Base-by-base conservation (phyloP, 2,888 invertebrate species). In the Antitype chi region DNA sequence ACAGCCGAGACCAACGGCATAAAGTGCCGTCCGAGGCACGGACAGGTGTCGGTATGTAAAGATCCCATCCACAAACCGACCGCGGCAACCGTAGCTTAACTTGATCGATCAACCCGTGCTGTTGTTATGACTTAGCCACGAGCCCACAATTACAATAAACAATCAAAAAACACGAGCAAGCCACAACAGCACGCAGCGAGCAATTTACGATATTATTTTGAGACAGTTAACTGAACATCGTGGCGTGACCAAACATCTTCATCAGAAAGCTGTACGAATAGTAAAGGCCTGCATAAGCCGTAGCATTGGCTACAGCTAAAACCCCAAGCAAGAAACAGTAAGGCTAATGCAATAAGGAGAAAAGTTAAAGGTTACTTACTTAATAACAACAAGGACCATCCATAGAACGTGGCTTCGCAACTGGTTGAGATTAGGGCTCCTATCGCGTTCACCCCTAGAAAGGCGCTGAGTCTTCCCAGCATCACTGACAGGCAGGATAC, bases 401-500 rank as follows among this genome's bases (percentile, higher is more conserved):
- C 95, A 87, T 97, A 97, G 90, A 98, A 97, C 0, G 98, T 97
- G 2, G 97, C 95, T 87, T 97, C 97, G 85, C 97, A 97, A 88
- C 97, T 96, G 53, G 94, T 94, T 57, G 97, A 97, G 86, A 98
- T 96, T 20, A 98, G 95, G 62, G 97, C 96, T 8, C 98, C 98
- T 77, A 98, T 97, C 0, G 97, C 95, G 75, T 97, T 94, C 82
- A 98, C 98, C 28, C 98, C 98, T 0, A 97, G 90, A 88, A 98
- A 97, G 0, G 98, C 98, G 38, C 97, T 97, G 23, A 97, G 92
- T 74, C 98, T 95, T 5, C 98, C 98, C 76, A 97, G 92, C 94
- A 97, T 97, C 85, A 97, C 97, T 3, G 97, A 97, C 47, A 97
- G 91, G 84, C 97, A 98, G 3, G 98, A 97, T 0, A 97, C 97